Base-by-base conservation (phyloP, 2,888 invertebrate species). In the Spodoptera picta region DNA sequence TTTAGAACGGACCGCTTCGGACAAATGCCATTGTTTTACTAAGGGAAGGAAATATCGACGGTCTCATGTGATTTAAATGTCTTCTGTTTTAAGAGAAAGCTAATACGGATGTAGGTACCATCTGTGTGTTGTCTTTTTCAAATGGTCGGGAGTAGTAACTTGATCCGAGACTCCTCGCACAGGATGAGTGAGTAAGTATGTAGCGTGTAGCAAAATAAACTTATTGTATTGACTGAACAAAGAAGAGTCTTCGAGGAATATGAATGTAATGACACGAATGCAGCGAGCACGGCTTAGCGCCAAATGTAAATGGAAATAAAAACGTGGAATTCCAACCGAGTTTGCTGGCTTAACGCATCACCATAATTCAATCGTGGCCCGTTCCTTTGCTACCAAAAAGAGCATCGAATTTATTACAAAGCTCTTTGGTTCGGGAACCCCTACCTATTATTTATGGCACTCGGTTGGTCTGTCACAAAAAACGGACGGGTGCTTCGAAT, bases 371-470 rank as follows among this genome's bases (percentile, higher is more conserved):
- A 93, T 94, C 89, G 89, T 82, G 87, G 87, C 84, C 86, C 86
- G 89, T 84, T 92, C 87, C 89, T 90, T 90, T 87, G 91, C 90
- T 92, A 91, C 92, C 90, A 92, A 94, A 90, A 94, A 92, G 94
- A 94, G 92, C 94, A 93, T 90, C 91, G 88, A 91, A 93, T 94
- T 94, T 93, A 93, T 93, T 92, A 94, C 93, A 92, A 93, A 91
- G 92, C 92, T 87, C 88, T 89, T 87, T 87, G 84, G 87, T 88
- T 88, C 88, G 87, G 90, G 92, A 89, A 90, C 92, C 93, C 94
- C 92, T 92, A 91, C 92, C 93, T 94, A 94, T 94, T 94, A 94
- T 94, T 94, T 94, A 94, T 94, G 93, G 93, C 93, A 91, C 87
- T 92, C 90, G 89, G 92, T 94, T 92, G 92, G 93, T 92, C 93